These are phyloP conservation scores for Apodemia duryi DNA, from an alignment of 2,888 invertebrate genomes.

Conservation along the genomic window DNA sequence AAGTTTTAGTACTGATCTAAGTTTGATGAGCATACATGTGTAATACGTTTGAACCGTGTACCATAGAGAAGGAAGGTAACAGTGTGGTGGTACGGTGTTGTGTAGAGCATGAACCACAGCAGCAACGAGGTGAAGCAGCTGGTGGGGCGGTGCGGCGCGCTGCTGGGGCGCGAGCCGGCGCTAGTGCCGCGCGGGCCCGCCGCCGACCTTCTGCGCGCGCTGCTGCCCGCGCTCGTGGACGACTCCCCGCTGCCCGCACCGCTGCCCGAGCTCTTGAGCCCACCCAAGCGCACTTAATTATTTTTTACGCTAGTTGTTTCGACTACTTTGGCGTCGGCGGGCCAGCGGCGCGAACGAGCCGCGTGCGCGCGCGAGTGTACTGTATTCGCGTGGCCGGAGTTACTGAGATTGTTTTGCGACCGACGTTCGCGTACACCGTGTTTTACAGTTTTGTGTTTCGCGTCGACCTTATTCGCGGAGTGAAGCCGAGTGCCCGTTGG, in stretches of 20 bases:
- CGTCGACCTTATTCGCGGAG: conserved; percentile 52
- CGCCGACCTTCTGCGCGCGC: too few relatives aligned
- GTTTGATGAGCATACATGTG: too few relatives aligned
- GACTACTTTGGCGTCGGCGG: conserved; percentile 52
- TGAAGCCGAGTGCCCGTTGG: conserved; percentile 53
- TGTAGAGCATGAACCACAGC: too few relatives aligned
- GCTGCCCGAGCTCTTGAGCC: conserved; percentile 75
- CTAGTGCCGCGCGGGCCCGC: too few relatives aligned
- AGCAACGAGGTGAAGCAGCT: too few relatives aligned
- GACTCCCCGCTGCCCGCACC: conserved; percentile 73
- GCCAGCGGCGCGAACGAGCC: conserved; percentile 56
- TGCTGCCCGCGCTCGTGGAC: conserved; percentile 73
- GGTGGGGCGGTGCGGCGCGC: conserved; percentile 44
- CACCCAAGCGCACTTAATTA: conserved; percentile 71
- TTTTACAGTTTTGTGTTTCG: conserved; percentile 52
- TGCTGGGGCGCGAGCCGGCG: conserved; percentile 90
- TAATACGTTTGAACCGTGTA: too few relatives aligned
- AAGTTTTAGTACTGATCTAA: too few relatives aligned
- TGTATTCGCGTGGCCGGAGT: conserved; percentile 72
- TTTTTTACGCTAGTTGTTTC: conserved; percentile 65
- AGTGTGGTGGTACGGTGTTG: too few relatives aligned
- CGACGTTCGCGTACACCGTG: conserved; percentile 61
- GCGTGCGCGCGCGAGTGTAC: conserved; percentile 66
- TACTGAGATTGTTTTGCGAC: conserved; percentile 75
- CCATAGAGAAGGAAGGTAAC: too few relatives aligned